These are phyloP conservation scores for Nicator chloris DNA, from an alignment of 2,113 vertebrate genomes.

Conservation along the genomic window DNA sequence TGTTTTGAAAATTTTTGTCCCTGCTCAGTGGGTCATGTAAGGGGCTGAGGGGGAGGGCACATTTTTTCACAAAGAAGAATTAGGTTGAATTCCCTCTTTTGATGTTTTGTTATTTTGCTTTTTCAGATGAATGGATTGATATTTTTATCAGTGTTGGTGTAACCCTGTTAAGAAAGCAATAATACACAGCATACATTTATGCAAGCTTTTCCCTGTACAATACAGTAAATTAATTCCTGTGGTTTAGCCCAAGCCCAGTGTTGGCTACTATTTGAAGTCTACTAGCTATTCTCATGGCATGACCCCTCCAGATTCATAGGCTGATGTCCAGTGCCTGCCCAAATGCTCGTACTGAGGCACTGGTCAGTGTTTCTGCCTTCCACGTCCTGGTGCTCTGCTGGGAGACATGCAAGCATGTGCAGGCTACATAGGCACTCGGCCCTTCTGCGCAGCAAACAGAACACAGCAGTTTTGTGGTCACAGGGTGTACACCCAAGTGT, in stretches of 20 bases:
- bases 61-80: background rate
- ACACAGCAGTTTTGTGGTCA: background rate
- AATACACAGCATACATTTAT: background rate
- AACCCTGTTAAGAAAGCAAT: background rate
- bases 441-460: background rate
- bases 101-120: background rate
- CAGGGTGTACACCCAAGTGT: background rate
- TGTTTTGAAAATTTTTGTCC: background rate
- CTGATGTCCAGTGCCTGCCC: fast-evolving
- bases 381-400: background rate
- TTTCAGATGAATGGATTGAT: background rate
- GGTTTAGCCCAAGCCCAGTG: background rate
- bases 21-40: background rate
- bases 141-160: background rate
- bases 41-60: background rate
- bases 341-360: background rate
- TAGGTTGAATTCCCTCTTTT: background rate
- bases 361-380: background rate
- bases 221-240: background rate
- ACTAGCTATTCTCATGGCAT: fast-evolving
- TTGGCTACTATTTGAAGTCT: background rate
- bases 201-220: background rate
- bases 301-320: background rate
- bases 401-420: fast-evolving
- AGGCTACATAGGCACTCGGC: background rate